Evolutionary conservation across 2,888 invertebrate genomes (phyloP).

Genomic region (Nephrotoma appendiculata): DNA sequence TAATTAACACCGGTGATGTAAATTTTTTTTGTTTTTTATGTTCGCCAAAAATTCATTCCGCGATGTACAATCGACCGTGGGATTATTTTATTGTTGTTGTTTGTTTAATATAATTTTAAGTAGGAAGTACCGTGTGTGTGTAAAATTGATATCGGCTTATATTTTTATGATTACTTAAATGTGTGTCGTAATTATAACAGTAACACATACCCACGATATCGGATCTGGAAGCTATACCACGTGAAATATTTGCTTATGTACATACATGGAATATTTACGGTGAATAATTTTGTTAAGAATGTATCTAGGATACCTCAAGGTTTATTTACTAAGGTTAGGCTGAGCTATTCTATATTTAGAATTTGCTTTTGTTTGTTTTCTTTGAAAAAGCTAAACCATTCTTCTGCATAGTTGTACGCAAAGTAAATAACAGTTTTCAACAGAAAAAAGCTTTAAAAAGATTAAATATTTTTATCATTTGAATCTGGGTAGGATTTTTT

Average conservation of each 20-base stretch:
- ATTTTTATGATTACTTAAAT: neutral
- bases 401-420: neutral
- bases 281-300: neutral
- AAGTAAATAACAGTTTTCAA: neutral
- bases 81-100: neutral
- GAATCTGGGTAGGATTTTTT: neutral
- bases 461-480: neutral
- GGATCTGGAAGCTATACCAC: neutral
- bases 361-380: neutral
- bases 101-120: neutral
- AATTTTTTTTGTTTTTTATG: neutral
- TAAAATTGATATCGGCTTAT: neutral
- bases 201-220: neutral
- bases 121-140: neutral
- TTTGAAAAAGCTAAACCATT: neutral
- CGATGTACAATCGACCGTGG: neutral
- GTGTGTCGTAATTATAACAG: neutral
- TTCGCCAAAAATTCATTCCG: neutral
- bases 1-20: neutral
- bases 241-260: neutral
- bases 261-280: neutral
- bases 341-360: neutral
- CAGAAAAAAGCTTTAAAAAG: neutral
- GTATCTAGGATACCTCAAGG: neutral
- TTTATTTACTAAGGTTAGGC: neutral